These are phyloP conservation scores for Muraenolepis orangiensis DNA, from an alignment of 2,797 vertebrate genomes.

Conservation along the genomic window DNA sequence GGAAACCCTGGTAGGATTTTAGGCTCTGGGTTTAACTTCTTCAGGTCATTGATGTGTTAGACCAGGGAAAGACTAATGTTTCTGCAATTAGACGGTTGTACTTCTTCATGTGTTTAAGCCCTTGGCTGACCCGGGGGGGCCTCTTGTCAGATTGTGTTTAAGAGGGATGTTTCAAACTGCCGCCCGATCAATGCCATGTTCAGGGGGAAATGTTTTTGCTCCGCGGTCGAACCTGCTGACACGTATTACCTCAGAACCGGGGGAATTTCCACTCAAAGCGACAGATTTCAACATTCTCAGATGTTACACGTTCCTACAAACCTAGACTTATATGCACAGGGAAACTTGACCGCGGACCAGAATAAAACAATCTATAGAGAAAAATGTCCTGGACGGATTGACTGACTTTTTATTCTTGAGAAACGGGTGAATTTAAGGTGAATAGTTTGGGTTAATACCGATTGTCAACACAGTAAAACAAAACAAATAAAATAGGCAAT, in stretches of 20 bases:
- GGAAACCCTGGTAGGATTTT: constrained; percentile 52
- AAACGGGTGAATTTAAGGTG: background rate
- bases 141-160: background rate
- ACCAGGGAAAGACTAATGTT: background rate
- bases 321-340: background rate
- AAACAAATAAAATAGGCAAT: background rate
- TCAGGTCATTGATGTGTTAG: background rate
- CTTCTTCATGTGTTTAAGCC: background rate
- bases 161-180: too few species aligned
- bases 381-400: background rate
- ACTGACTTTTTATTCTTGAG: background rate
- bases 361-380: background rate
- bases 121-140: background rate
- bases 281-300: too few species aligned
- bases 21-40: constrained; percentile 27
- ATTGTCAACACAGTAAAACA: background rate
- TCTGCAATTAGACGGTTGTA: background rate
- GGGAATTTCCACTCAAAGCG: too few species aligned
- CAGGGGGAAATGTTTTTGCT: too few species aligned
- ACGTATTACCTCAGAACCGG: too few species aligned
- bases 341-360: background rate
- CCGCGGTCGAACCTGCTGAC: too few species aligned
- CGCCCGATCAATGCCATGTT: too few species aligned
- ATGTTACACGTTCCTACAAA: background rate
- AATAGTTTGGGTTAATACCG: background rate